Base-by-base conservation (phyloP, 92 coral and sea anemone species). In the Porites rus region DNA sequence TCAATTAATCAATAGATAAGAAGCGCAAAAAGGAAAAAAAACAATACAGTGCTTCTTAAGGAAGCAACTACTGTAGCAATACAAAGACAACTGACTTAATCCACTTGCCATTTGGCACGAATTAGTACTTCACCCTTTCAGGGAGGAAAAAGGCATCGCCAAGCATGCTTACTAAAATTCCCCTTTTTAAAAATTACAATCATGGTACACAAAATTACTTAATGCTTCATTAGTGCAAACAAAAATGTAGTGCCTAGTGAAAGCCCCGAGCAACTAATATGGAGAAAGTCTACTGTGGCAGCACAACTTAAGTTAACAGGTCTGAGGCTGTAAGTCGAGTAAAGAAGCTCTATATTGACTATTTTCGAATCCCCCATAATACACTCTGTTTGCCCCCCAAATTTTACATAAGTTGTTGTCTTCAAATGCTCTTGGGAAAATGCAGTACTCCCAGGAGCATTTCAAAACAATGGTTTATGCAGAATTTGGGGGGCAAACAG, bases 101-200 rank as follows among this genome's bases (percentile, higher is more conserved):
- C 77, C 65, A 20, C 10, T 51, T 38, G 21, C 46, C 38, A 50
- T 25, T 72, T 31, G 19, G 63, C 53, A 10, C 65, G 51, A 50
- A 82, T 46, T 12, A 28, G 0, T 4, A 10, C 2, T 46, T 24
- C 74, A 52, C 77, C 80, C 53, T 63, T 63, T 11, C 22, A 19
- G 38, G 51, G 69, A 69, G 10, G 38, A 46, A 20, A 74, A 74
- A 5, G 73, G 80, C 53, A 83, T 61, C 71, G 62, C n/a, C 80
- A 83, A 24, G 54, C 74, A 83, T 24, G 74, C 74, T 54, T 10
- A 13, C 80, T 83, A 83, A 83, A 83, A 83, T 59, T 21, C 51
- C 56, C 38, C 80, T 38, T 38, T 4, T 83, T 81, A 81, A 83
- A 83, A 83, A 83, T 83, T 83, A 74, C 87, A 75, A 73, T 51